Evolutionary conservation across 2,113 vertebrate genomes (phyloP), one percentile per base, ranked within the genome.

Genomic region (Cephalopholis sonnerati): DNA sequence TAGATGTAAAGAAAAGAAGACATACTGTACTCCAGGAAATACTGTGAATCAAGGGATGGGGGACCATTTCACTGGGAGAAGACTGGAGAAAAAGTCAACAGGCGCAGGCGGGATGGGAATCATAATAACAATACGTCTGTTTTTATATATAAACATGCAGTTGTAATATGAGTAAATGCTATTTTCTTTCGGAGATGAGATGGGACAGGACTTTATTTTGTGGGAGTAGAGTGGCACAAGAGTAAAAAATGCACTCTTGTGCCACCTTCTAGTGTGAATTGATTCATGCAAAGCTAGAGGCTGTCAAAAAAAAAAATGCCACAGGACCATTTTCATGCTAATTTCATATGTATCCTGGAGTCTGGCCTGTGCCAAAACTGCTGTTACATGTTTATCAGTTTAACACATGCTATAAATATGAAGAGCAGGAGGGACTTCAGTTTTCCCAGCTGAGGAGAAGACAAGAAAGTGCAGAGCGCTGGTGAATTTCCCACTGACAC

Each of bases 401-500:
- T 25, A 24, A 72, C 50, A 22, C 15, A 25, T 69, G 9, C 25
- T 55, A 1, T 66, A 44, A 70, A 41, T 59, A 36, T 70, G 39
- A 68, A 27, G 18, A 62, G 29, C 54, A 69, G 41, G 57, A 41
- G 41, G 39, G 68, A 69, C 61, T 16, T 22, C 24, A 66, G 51
- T 39, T 61, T 80, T 13, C 69, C 16, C 2, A 44, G 73, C 39
- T 41, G 17, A 62, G 59, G 11, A n/a, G 50, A 61, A 66, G 51
- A 54, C 7, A 9, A 25, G 39, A 64, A 61, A 62, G 32, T 32
- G 32, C 63, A 39, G 57, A 13, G 63, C 0, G 7, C 41, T 32
- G 16, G 22, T 50, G 74, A 36, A 41, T 83, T 74, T 87, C 64
- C 71, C 39, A 41, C 0, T 77, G 86, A 74, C 54, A 84, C 83